Evolutionary conservation across 1,140 invertebrate genomes (phyloP), one percentile per base, ranked within the genome.

Genomic region (Gonatopus flavifemur): DNA sequence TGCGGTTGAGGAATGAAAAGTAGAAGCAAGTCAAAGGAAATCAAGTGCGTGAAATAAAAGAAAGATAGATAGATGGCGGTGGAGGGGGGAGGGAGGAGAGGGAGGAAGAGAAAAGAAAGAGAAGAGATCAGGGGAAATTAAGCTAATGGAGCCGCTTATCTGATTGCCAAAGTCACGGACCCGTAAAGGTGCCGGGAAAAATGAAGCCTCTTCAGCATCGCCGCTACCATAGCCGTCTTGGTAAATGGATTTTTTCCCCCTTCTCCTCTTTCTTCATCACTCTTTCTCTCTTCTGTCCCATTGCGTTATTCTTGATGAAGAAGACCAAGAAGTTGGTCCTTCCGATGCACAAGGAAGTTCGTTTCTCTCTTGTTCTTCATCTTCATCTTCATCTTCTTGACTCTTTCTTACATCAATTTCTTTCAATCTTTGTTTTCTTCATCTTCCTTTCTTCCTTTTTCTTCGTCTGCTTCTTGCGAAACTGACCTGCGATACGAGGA

Each of bases 401-500:
- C 15, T n/a, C n/a, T n/a, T n/a, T n/a, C 19, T 16, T 18, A n/a
- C 8, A n/a, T 32, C 22, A 12, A 20, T 20, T 22, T 5, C 32
- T 15, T 37, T 16, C 40, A 22, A 37, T n/a, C n/a, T n/a, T n/a
- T n/a, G n/a, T 30, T 30, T 36, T 30, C 28, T 22, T 21, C 16
- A n/a, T 16, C 36, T 13, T 21, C 25, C n/a, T 9, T 32, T 12
- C 13, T 35, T 18, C 4, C 37, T 43, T 52, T 33, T 45, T 44
- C 31, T 28, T 12, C 16, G 1, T 20, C 21, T 21, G 15, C 22
- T 42, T 20, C 32, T 35, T n/a, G 19, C 49, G 37, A 52, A 60
- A 60, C 58, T 52, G 46, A 52, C 58, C 59, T 49, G 53, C 53
- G 53, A 60, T 46, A 61, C 43, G 32, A 35, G 37, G 21, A 24